Evolutionary conservation across 2,888 invertebrate genomes (phyloP).

Genomic region (Listrodromus nycthemerus): DNA sequence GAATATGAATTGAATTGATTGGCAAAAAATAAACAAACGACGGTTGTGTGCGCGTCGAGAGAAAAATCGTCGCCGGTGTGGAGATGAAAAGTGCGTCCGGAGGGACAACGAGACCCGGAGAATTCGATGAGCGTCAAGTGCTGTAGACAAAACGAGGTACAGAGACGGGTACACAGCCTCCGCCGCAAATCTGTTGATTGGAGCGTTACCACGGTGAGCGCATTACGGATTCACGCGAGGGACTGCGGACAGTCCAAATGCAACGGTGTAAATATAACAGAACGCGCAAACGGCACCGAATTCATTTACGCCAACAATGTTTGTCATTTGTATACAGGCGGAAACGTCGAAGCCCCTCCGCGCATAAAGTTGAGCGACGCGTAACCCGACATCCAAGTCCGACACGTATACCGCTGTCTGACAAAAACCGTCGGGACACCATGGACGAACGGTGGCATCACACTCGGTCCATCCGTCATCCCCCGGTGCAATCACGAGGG

Average conservation of each 20-base stretch:
- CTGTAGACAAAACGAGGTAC: background rate
- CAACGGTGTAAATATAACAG: constrained; percentile 64
- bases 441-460: constrained; percentile 1
- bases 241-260: constrained; percentile 44
- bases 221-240: constrained; percentile 68
- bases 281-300: constrained; percentile 11
- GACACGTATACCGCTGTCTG: constrained; percentile 8
- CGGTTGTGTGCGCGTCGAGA: background rate
- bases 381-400: constrained; percentile 10
- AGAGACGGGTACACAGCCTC: background rate
- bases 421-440: background rate
- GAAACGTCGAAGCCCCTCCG: constrained; percentile 24
- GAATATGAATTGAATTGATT: constrained; percentile 16
- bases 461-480: constrained; percentile 21
- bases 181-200: constrained; percentile 72
- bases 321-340: constrained; percentile 21
- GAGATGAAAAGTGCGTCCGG: background rate
- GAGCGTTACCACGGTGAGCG: constrained; percentile 67
- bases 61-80: background rate
- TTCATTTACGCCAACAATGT: constrained; percentile 38
- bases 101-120: background rate
- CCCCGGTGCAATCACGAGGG: constrained; percentile 56
- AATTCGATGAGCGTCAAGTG: constrained; percentile 13
- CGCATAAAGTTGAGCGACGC: background rate
- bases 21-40: constrained; percentile 8